Percentiles rank a stretch among this genome's conserved stretches.
phyloP scores from a whole-genome alignment of 2,797 vertebrate species.

The Pseudomugil tenellus region DNA sequence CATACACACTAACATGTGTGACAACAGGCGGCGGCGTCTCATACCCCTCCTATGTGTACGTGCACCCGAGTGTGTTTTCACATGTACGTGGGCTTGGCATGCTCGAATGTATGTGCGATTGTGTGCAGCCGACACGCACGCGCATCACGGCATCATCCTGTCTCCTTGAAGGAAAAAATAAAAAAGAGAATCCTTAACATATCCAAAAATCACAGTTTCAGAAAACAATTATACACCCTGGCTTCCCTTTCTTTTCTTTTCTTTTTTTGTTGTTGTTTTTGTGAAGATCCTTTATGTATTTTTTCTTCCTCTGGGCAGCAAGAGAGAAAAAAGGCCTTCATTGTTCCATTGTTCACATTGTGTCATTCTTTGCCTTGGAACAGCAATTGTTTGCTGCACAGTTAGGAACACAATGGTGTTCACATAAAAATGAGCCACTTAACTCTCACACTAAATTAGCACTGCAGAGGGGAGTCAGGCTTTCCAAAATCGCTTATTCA shows the following conservation, averaged over 20 bases:
- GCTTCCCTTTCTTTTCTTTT: conserved; percentile 34
- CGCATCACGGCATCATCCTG: conserved; percentile 47
- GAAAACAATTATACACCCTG: conserved; percentile 78
- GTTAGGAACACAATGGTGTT: conserved; percentile 81
- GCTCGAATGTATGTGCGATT: conserved; percentile 5
- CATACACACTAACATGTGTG: conserved; percentile 69
- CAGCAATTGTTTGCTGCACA: conserved; percentile 83
- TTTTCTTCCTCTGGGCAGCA: conserved; percentile 66
- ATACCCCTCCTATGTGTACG: conserved; percentile 23
- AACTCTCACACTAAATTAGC: conserved; percentile 82
- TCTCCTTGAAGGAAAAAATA: conserved; percentile 39
- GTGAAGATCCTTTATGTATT: conserved; percentile 54
- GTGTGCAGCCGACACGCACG: conserved; percentile 20
- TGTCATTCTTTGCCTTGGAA: conserved; percentile 81
- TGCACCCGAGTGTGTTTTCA: conserved; percentile 52
- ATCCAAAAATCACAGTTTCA: conserved; percentile 69
- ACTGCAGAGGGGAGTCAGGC: conserved; percentile 75
- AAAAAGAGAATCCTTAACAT: conserved; percentile 55
- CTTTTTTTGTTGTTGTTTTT: conserved; percentile 60
- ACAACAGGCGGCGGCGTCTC: conserved; percentile 54
- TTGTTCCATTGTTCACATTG: conserved; percentile 83
- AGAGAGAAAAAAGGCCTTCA: conserved; percentile 71
- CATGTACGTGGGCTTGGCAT: conserved; percentile 13
- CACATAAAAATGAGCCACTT: conserved; percentile 84
- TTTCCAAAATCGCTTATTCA: conserved; percentile 83